Conservation (phyloP, 2,888 invertebrate genomes). For the Psylliodes chrysocephalus region DNA sequence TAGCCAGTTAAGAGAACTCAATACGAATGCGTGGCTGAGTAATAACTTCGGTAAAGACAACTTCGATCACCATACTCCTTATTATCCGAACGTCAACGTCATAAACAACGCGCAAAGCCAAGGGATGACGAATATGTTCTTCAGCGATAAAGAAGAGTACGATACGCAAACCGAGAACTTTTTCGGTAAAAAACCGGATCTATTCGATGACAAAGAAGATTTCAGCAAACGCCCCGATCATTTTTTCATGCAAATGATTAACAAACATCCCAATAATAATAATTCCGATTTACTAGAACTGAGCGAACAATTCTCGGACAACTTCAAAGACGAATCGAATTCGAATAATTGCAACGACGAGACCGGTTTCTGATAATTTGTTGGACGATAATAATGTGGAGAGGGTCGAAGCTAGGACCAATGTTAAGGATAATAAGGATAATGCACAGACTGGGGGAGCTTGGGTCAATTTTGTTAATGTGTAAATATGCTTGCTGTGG, state of each 20-base stretch:
- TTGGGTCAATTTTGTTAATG: slow-evolving; percentile 65
- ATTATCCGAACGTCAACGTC: slow-evolving; percentile 47
- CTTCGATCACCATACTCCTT: slow-evolving; percentile 33
- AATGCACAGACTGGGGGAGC: slow-evolving; percentile 53
- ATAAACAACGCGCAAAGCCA: neutral
- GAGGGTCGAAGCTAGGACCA: slow-evolving; percentile 36
- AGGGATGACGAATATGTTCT: slow-evolving; percentile 29
- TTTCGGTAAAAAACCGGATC: slow-evolving; percentile 38
- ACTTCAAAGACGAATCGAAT: slow-evolving; percentile 46
- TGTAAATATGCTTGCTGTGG: slow-evolving; percentile 63
- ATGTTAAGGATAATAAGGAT: slow-evolving; percentile 42
- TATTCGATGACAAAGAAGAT: slow-evolving; percentile 37
- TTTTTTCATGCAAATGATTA: slow-evolving; percentile 43
- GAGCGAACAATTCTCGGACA: slow-evolving; percentile 48
- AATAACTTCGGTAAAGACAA: slow-evolving; percentile 35
- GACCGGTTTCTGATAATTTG: slow-evolving; percentile 49
- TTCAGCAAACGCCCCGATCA: slow-evolving; percentile 46
- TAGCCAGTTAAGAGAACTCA: slow-evolving; percentile 42
- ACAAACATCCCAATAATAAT: slow-evolving; percentile 1
- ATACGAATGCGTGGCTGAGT: slow-evolving; percentile 45
- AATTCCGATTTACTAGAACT: slow-evolving; percentile 30
- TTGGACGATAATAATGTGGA: slow-evolving; percentile 35
- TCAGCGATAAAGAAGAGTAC: slow-evolving; percentile 39
- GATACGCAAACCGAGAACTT: slow-evolving; percentile 42
- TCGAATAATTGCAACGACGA: slow-evolving; percentile 23